Conservation (phyloP, 2,888 invertebrate genomes). For the Elmis aenea region DNA sequence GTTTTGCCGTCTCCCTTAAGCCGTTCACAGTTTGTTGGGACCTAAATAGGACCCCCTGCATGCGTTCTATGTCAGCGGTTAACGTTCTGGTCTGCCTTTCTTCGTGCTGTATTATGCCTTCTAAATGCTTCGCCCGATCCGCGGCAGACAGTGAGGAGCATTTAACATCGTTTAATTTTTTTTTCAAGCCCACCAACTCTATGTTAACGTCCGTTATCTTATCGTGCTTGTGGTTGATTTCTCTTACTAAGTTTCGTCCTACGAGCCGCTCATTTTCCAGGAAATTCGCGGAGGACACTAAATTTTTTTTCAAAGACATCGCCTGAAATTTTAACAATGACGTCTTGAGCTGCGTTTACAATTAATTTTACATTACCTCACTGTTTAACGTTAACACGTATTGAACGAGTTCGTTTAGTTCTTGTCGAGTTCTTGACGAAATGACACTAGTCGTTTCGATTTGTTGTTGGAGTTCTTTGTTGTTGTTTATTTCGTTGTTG, state of each 20-base stretch:
- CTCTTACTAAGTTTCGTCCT: slow-evolving; percentile 29
- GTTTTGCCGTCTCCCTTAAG: slow-evolving; percentile 49
- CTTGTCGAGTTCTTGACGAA: slow-evolving; percentile 42
- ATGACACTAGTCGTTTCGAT: slow-evolving; percentile 44
- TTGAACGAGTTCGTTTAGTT: slow-evolving; percentile 37
- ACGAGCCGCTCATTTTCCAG: slow-evolving; percentile 37
- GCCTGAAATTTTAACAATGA: slow-evolving; percentile 39
- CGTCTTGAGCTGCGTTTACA: too few relatives aligned
- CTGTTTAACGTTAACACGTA: slow-evolving; percentile 40
- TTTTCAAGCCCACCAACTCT: slow-evolving; percentile 42
- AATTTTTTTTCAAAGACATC: slow-evolving; percentile 48
- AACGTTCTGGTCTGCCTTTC: slow-evolving; percentile 50
- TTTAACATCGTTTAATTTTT: slow-evolving; percentile 49
- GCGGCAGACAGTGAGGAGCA: slow-evolving; percentile 53
- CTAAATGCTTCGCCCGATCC: slow-evolving; percentile 56
- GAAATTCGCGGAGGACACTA: slow-evolving; percentile 44
- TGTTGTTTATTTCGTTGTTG: slow-evolving; percentile 56
- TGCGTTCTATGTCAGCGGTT: slow-evolving; percentile 47
- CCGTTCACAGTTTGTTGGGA: slow-evolving; percentile 49
- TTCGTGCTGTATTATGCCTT: slow-evolving; percentile 57
- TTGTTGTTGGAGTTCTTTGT: slow-evolving; percentile 48
- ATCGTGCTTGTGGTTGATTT: slow-evolving; percentile 27
- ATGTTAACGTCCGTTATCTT: slow-evolving; percentile 25
- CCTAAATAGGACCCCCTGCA: slow-evolving; percentile 50
- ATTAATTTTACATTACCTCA: slow-evolving; percentile 38